These are phyloP conservation scores for Bufotes viridis DNA, from an alignment of 2,797 vertebrate genomes.

Conservation along the genomic window DNA sequence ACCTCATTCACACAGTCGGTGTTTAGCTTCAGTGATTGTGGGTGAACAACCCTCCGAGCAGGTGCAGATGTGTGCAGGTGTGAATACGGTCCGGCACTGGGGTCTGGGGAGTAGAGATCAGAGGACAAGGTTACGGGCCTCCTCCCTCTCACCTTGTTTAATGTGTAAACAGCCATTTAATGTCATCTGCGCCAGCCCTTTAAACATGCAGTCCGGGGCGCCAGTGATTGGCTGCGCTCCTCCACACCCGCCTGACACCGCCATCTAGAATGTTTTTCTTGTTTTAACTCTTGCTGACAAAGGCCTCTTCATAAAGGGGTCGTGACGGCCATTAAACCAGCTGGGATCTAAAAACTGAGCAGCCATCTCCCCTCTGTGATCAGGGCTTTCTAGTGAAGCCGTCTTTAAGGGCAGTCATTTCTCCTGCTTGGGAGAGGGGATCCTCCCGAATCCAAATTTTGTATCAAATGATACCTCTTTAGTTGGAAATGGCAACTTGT, in stretches of 20 bases:
- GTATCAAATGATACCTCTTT: too few species aligned
- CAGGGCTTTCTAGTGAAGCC: not conserved
- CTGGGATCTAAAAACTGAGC: not conserved
- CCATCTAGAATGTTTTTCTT: constrained; percentile 41
- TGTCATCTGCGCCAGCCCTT: constrained; percentile 48
- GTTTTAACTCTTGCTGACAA: constrained; percentile 22
- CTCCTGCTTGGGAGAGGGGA: too few species aligned
- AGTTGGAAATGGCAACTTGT: too few species aligned
- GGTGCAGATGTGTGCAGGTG: too few species aligned
- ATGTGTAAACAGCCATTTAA: constrained; percentile 60
- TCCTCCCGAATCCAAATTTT: too few species aligned
- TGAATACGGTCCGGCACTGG: too few species aligned
- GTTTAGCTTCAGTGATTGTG: too few species aligned
- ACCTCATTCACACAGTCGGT: not conserved
- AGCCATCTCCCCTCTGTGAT: not conserved
- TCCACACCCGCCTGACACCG: constrained; percentile 43
- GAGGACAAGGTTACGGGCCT: constrained; percentile 56
- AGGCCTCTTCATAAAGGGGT: not conserved
- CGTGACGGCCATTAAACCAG: not conserved
- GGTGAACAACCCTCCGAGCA: too few species aligned
- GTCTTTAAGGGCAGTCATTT: not conserved
- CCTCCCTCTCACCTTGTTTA: constrained; percentile 58
- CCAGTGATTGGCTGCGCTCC: constrained; percentile 29
- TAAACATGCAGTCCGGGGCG: constrained; percentile 16
- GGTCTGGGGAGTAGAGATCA: constrained; percentile 15